Conservation (phyloP, 2,888 invertebrate species). For the Litoditis marina region DNA sequence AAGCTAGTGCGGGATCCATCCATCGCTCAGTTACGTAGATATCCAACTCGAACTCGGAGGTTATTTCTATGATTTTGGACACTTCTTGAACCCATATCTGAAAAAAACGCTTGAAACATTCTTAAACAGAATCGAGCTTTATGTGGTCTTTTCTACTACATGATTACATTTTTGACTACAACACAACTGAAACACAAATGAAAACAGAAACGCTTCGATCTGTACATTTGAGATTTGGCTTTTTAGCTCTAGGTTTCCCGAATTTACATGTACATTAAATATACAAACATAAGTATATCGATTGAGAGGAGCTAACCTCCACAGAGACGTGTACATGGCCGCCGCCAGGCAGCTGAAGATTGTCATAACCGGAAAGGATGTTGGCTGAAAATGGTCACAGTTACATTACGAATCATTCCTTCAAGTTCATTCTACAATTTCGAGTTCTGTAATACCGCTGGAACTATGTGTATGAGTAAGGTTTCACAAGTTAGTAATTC, state of each 20-base stretch:
- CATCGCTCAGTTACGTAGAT: constrained; percentile 62
- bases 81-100: constrained; percentile 63
- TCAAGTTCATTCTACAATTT: constrained; percentile 2
- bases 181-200: background rate
- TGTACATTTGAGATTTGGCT: no score
- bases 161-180: background rate
- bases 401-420: background rate
- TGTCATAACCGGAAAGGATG: constrained; percentile 55
- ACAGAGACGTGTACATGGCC: constrained; percentile 57
- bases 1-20: constrained; percentile 58
- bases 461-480: no score
- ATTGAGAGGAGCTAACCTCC: constrained; percentile 38
- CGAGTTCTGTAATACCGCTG: no score
- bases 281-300: background rate
- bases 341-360: constrained; percentile 54
- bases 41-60: constrained; percentile 61
- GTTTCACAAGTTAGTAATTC: no score
- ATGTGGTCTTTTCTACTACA: no score
- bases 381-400: constrained; percentile 15
- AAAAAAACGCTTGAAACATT: constrained; percentile 7
- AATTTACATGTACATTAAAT: no score
- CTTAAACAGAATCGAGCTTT: no score
- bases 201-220: no score
- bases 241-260: no score
- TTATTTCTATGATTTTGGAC: constrained; percentile 62